phyloP scores from a whole-genome alignment of 2,797 vertebrate genomes.

The Meriones psammophilus region DNA sequence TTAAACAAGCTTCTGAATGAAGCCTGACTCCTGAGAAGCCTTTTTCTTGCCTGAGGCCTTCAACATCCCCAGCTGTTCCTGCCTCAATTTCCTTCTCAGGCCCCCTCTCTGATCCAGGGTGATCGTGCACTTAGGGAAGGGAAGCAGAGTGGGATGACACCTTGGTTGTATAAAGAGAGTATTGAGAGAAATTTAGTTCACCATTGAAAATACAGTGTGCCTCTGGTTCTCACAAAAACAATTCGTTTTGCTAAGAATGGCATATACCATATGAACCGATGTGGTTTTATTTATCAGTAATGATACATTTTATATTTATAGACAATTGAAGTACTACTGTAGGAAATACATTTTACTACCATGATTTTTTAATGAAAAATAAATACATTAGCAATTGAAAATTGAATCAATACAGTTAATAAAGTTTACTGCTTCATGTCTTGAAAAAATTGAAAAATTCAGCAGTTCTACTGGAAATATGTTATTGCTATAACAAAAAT shows the following conservation, averaged over 20 bases:
- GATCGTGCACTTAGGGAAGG: too few relatives aligned
- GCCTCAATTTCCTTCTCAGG: too few relatives aligned
- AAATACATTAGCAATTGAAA: slow-evolving; percentile 23
- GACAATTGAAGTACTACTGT: slow-evolving; percentile 8
- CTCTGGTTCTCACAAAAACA: slow-evolving; percentile 39
- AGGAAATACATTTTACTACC: slow-evolving; percentile 23
- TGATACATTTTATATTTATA: slow-evolving; percentile 40
- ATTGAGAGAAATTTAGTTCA: slow-evolving; percentile 15
- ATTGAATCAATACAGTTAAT: slow-evolving; percentile 19
- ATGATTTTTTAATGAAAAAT: neutral
- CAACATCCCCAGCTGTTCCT: too few relatives aligned
- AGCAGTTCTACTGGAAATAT: neutral
- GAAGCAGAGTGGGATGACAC: too few relatives aligned
- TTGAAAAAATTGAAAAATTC: slow-evolving; percentile 5
- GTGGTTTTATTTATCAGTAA: slow-evolving; percentile 18
- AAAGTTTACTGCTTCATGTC: neutral
- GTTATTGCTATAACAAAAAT: slow-evolving; percentile 6
- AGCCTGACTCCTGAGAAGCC: too few relatives aligned
- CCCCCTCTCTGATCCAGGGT: too few relatives aligned
- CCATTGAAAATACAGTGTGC: neutral
- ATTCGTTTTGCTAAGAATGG: slow-evolving; percentile 28
- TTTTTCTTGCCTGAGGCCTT: too few relatives aligned
- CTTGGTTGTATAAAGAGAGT: slow-evolving; percentile 15
- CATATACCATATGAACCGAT: neutral
- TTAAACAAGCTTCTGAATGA: too few relatives aligned